Conservation (phyloP, 2,113 vertebrate genomes). For the Syrmaticus mikado region DNA sequence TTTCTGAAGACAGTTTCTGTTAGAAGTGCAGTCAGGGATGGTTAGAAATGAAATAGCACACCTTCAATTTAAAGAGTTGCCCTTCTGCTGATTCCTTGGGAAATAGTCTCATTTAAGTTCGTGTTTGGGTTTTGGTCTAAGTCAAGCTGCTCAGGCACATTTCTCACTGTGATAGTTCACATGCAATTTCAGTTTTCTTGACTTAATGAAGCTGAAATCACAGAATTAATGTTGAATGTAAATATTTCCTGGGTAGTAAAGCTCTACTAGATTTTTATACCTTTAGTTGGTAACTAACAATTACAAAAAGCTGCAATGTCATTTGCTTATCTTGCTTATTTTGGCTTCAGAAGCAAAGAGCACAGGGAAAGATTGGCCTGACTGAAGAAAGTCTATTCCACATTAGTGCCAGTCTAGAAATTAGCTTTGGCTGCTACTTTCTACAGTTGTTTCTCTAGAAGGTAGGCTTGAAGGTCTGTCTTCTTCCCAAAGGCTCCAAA, state of each 20-base stretch:
- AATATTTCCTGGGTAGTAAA: background rate
- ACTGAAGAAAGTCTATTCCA: background rate
- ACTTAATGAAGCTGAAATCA: background rate
- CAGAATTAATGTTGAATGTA: background rate
- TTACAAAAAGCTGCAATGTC: background rate
- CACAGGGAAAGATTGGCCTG: background rate
- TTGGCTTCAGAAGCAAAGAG: background rate
- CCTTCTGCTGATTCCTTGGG: background rate
- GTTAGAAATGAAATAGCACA: background rate
- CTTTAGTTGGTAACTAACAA: background rate
- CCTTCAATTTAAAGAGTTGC: background rate
- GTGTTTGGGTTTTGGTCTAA: background rate
- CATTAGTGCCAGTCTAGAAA: background rate
- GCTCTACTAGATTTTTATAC: background rate
- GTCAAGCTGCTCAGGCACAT: background rate
- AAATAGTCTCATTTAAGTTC: background rate
- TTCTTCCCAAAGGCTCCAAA: background rate
- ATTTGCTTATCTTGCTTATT: background rate
- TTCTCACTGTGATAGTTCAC: background rate
- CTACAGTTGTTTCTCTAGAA: background rate
- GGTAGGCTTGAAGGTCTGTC: background rate
- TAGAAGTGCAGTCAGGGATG: background rate
- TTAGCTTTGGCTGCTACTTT: background rate
- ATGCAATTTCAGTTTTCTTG: background rate
- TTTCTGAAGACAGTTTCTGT: background rate